Evolutionary conservation across 2,888 invertebrate species (phyloP), one percentile per base, ranked within the genome.

Genomic region (Hypolimnas misippus): DNA sequence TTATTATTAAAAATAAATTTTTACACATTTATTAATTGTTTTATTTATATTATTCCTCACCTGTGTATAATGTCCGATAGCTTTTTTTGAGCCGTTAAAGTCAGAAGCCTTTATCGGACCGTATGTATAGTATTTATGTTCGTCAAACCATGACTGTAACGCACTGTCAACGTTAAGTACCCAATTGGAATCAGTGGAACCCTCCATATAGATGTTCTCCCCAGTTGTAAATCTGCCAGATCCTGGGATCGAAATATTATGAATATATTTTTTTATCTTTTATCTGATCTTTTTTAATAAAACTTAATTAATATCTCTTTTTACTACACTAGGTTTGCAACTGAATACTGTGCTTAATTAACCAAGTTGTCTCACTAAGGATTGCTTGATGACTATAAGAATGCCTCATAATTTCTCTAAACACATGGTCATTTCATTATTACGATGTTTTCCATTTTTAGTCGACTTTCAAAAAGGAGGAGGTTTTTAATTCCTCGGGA

Each of bases 21-120:
- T 33, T 8, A 10, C 2, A 33, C 8, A 31, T 31, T 10, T 33
- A 33, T 33, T 10, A 33, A 7, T 12, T 8, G 8, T 33, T 31
- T 19, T 7, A 17, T 8, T 42, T 8, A 33, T 21, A 19, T n/a
- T 12, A 42, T 33, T n/a, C 21, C 29, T 31, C 59, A 89, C 91
- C 84, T 90, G 90, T 6, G 90, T 90, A 51, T 89, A 91, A 68
- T 91, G 90, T 4, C 89, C 90, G 29, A 86, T 77, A 51, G 81
- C 74, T 17, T 71, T 67, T 2, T 63, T 52, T 0, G 74, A 63
- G 0, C 65, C 63, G 1, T 59, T 52, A 44, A 87, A 86, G 57
- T 87, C 78, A 3, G 67, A 73, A 0, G 0, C 0, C 0, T 63
- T 55, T 16, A 90, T 3, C 0, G 77, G 73, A 5, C 76, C 77